Conservation (phyloP, 2,888 invertebrate genomes). For the Pyrrhia umbra region DNA sequence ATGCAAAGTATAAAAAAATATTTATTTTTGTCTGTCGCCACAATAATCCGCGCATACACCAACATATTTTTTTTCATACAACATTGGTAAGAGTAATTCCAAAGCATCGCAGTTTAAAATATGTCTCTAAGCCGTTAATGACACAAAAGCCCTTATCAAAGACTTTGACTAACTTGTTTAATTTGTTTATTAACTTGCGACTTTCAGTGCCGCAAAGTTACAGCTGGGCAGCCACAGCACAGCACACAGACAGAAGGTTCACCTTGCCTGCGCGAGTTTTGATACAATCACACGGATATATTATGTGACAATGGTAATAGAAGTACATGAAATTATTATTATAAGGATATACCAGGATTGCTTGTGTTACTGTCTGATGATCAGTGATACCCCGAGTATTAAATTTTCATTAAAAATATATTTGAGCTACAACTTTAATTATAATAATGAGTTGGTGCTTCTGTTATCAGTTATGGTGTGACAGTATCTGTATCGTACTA, state of each 20-base stretch:
- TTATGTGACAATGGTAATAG: not conserved
- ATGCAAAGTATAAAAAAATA: too few relatives aligned
- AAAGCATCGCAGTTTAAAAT: conserved; percentile 33
- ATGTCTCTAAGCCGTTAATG: conserved; percentile 43
- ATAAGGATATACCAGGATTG: too few relatives aligned
- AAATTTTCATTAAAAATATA: too few relatives aligned
- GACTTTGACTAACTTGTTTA: conserved; percentile 61
- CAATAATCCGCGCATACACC: not conserved
- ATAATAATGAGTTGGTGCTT: not conserved
- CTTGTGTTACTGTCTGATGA: too few relatives aligned
- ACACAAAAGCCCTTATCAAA: conserved; percentile 57
- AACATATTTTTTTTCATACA: not conserved
- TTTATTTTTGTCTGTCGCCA: not conserved
- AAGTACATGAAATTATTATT: too few relatives aligned
- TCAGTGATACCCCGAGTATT: too few relatives aligned
- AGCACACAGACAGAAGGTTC: not conserved
- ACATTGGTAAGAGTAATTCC: conserved; percentile 1
- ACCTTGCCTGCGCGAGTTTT: not conserved
- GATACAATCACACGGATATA: not conserved
- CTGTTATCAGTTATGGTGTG: not conserved
- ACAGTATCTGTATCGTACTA: conserved; percentile 16
- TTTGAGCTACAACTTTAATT: not conserved
- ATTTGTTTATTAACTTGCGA: conserved; percentile 67
- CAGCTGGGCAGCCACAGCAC: not conserved
- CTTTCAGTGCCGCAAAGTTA: conserved; percentile 36